These are phyloP conservation scores for Cataglyphis livida DNA, from an alignment of 2,888 invertebrate genomes.

Conservation along the genomic window DNA sequence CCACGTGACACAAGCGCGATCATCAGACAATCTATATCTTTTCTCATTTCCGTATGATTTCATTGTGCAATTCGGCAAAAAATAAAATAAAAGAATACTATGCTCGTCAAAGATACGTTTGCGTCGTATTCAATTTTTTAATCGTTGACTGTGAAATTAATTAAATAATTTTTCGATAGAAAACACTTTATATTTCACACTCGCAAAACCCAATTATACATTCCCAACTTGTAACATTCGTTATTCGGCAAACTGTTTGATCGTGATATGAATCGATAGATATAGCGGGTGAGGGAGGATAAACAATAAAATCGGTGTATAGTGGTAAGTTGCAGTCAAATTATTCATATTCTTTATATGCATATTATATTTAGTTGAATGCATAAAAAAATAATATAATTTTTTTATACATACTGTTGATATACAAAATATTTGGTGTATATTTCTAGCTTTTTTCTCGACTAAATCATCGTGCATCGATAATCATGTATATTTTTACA, in stretches of 20 bases:
- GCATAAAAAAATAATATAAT: background rate
- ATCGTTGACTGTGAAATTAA: background rate
- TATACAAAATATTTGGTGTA: background rate
- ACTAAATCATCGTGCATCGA: background rate
- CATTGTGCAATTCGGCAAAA: background rate
- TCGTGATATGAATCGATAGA: background rate
- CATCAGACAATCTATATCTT: background rate
- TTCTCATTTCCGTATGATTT: background rate
- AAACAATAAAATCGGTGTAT: background rate
- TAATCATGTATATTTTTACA: background rate
- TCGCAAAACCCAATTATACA: conserved; percentile 4
- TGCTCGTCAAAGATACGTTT: background rate
- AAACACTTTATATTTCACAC: background rate
- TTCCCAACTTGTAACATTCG: conserved; percentile 9
- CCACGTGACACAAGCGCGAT: conserved; percentile 70
- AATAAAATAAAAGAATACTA: background rate
- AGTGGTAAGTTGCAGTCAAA: conserved; percentile 20
- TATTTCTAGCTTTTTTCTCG: background rate
- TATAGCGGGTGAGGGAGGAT: background rate
- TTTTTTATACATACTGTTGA: too few relatives aligned
- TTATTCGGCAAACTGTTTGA: background rate
- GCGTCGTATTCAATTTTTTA: background rate
- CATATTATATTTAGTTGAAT: background rate
- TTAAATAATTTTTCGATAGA: conserved; percentile 11
- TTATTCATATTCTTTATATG: background rate